Base-by-base conservation (phyloP, 2,797 vertebrate species). In the Phaenicophaeus curvirostris region DNA sequence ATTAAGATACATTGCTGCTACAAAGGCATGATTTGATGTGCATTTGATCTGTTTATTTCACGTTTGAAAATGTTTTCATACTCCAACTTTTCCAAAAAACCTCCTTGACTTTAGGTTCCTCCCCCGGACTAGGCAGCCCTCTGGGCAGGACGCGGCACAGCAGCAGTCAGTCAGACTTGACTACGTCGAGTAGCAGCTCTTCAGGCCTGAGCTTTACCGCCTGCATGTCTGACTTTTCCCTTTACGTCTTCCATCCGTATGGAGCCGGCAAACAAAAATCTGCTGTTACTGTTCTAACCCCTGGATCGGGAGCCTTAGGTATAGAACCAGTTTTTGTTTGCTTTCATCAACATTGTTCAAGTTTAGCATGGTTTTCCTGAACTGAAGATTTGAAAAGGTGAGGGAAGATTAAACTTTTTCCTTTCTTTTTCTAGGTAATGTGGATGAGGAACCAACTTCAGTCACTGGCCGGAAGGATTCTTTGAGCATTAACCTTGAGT, bases 191-290 rank as follows among this genome's bases (percentile, higher is more conserved):
- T 39, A 98, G 98, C 93, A 99, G 98, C 96, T 99, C 99, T 23
- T 99, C 99, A 3, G 99, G 99, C 81, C 97, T 99, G 95, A 99
- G 99, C 97, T 99, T 99, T 93, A 99, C 99, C 1, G 99, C 99
- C 63, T 99, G 99, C 98, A 99, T 99, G 99, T 99, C 99, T 0
- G 99, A 99, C 97, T 99, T 99, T 84, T 99, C 99, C 48, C 98
- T 99, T 16, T 99, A 99, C 2, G 99, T 99, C 39, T 99, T 99
- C 96, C 99, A 99, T 96, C 99, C 99, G 3, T 99, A 99, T 2
- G 99, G 99, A 80, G 99, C 99, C 37, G 99, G 99, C 10, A 99
- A 99, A 89, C 99, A 99, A 73, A 99, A 99, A 83, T 98, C 99
- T 53, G 98, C 98, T 4, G 99, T 99, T 46, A 98, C 98, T 41